A percentile compares a stretch with the other conserved stretches of the same genome.
Conservation (phyloP, 2,113 vertebrate genomes). For the Chloropsis hardwickii region DNA sequence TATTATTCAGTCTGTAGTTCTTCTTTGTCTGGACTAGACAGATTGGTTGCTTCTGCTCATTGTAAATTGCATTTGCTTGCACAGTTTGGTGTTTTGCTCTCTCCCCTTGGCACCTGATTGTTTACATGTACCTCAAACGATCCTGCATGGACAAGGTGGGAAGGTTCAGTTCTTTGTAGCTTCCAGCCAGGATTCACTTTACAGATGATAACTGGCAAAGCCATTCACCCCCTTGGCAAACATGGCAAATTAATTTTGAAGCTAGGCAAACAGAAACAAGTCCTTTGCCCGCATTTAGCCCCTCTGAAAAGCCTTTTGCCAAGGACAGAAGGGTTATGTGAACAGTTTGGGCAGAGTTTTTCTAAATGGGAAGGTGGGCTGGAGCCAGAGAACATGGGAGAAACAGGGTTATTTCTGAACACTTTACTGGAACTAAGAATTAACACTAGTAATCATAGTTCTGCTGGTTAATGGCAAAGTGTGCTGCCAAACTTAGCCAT, state of each 20-base stretch:
- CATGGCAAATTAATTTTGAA: not conserved
- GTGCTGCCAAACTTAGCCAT: not conserved
- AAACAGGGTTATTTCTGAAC: conserved; percentile 13
- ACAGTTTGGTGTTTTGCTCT: not conserved
- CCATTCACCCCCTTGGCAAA: not conserved
- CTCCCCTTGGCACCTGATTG: not conserved
- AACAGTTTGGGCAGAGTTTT: not conserved
- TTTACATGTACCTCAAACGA: not conserved
- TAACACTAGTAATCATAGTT: not conserved
- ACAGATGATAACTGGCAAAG: not conserved
- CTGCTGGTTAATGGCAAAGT: not conserved
- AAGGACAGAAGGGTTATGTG: not conserved
- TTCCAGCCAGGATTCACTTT: not conserved
- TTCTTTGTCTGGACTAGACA: not conserved
- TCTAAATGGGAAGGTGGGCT: not conserved
- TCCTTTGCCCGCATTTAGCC: not conserved
- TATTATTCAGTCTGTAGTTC: not conserved
- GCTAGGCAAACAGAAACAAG: not conserved
- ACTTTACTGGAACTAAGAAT: conserved; percentile 7
- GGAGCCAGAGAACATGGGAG: not conserved
- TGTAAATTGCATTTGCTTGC: not conserved
- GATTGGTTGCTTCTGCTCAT: not conserved
- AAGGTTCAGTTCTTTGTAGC: not conserved
- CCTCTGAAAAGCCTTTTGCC: not conserved
- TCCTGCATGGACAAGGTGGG: not conserved